These are phyloP conservation scores for Eclectus roratus DNA, from an alignment of 2,113 vertebrate species.

Conservation along the genomic window DNA sequence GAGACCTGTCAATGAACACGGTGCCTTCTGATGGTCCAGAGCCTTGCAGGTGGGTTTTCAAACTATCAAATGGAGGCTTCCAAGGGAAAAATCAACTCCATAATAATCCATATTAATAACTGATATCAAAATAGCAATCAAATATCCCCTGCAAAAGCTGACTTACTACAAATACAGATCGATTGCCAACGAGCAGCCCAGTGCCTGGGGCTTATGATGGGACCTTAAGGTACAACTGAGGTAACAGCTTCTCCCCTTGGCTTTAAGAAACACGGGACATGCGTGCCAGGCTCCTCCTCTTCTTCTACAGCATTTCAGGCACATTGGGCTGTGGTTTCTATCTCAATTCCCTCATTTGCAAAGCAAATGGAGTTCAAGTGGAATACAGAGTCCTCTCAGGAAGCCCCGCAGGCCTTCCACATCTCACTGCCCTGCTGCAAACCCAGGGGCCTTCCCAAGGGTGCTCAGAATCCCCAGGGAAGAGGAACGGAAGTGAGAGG, in stretches of 20 bases:
- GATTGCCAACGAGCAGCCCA: background rate
- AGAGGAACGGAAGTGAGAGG: background rate
- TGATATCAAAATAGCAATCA: background rate
- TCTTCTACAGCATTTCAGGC: background rate
- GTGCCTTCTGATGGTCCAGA: background rate
- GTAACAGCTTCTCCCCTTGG: background rate
- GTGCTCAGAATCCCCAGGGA: background rate
- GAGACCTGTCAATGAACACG: background rate
- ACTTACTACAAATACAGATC: background rate
- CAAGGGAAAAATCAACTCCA: background rate
- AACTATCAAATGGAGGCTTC: background rate
- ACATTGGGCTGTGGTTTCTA: background rate
- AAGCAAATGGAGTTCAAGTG: background rate
- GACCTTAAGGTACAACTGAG: background rate
- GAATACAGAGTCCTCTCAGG: rapidly evolving
- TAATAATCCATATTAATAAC: background rate
- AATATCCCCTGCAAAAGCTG: background rate
- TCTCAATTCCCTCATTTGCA: background rate
- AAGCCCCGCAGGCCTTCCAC: rapidly evolving
- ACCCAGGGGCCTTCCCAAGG: background rate
- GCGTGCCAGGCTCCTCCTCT: background rate
- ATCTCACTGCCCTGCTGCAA: background rate
- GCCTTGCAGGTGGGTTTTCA: background rate
- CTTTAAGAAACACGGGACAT: background rate
- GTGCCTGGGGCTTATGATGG: background rate